A percentile compares a stretch with the other conserved stretches of the same genome.
Conservation (phyloP, 1,140 invertebrate species). For the Ephestia elutella region DNA sequence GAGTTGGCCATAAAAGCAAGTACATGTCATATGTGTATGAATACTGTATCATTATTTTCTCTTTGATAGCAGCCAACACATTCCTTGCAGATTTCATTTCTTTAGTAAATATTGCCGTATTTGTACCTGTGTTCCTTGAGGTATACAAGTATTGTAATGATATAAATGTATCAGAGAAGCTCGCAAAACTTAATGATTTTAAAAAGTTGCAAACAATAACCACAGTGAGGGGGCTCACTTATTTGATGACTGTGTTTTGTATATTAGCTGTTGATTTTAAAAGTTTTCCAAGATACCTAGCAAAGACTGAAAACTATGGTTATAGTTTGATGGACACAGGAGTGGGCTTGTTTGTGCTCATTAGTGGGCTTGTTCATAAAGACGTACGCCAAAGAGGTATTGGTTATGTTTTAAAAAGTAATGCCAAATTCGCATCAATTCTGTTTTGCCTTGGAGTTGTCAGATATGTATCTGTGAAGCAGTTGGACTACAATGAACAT, state of each 20-base stretch:
- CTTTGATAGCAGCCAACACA: slow-evolving; percentile 73
- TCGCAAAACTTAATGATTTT: slow-evolving; percentile 31
- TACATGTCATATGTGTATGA: slow-evolving; percentile 53
- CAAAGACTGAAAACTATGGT: slow-evolving; percentile 91
- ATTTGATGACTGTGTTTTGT: slow-evolving; percentile 84
- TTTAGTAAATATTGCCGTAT: slow-evolving; percentile 31
- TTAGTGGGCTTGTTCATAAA: slow-evolving; percentile 86
- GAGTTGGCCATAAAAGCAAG: slow-evolving; percentile 11
- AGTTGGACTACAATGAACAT: slow-evolving; percentile 88
- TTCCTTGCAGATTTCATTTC: slow-evolving; percentile 45
- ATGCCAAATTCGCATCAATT: slow-evolving; percentile 60
- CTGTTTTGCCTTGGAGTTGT: slow-evolving; percentile 82
- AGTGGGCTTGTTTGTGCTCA: slow-evolving; percentile 91
- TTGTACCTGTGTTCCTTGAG: slow-evolving; percentile 37
- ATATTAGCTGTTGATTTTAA: slow-evolving; percentile 96
- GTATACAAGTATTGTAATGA: slow-evolving; percentile 18
- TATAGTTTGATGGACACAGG: slow-evolving; percentile 96
- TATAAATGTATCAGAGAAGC: slow-evolving; percentile 19
- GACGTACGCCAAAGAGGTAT: slow-evolving; percentile 33
- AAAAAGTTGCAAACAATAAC: slow-evolving; percentile 76
- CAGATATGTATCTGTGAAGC: slow-evolving; percentile 78
- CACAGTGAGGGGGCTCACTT: slow-evolving; percentile 81
- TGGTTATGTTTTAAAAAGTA: slow-evolving; percentile 45
- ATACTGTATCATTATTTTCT: slow-evolving; percentile 71
- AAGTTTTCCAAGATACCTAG: slow-evolving; percentile 87